These are phyloP conservation scores for Antechinus stuartii DNA, from an alignment of 2,113 vertebrate species.

Conservation along the genomic window DNA sequence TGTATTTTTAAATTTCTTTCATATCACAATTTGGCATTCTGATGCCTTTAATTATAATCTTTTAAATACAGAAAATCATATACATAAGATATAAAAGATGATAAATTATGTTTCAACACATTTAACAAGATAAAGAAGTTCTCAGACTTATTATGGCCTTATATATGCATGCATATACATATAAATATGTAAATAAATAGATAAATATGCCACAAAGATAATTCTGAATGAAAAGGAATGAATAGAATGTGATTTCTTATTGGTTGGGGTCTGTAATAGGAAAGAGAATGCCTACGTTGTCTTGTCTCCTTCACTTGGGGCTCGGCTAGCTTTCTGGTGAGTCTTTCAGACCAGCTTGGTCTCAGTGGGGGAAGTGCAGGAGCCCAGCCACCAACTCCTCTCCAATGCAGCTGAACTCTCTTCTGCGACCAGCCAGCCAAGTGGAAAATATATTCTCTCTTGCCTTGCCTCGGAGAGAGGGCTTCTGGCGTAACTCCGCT, in stretches of 20 bases:
- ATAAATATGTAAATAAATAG: not conserved
- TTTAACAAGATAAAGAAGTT: not conserved
- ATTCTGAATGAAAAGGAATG: not conserved
- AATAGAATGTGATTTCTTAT: not conserved
- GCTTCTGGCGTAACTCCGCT: no score
- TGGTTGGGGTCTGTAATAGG: not conserved
- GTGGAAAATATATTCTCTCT: no score
- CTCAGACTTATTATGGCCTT: not conserved
- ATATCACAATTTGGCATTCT: not conserved
- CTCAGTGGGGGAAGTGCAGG: no score
- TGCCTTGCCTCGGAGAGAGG: no score
- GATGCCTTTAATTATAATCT: not conserved
- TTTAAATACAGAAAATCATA: not conserved
- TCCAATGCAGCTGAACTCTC: no score
- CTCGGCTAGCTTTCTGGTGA: no score
- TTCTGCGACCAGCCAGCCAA: no score
- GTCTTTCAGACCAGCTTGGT: no score
- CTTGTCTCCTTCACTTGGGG: no score
- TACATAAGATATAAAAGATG: not conserved
- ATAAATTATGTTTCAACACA: not conserved
- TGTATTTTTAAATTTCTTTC: not conserved
- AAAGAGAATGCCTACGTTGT: not conserved
- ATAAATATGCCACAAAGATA: not conserved
- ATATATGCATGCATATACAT: no score
- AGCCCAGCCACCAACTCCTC: no score